Evolutionary conservation across 1,140 invertebrate species (phyloP), one percentile per base, ranked within the genome.

Genomic region (Ectropis grisescens): DNA sequence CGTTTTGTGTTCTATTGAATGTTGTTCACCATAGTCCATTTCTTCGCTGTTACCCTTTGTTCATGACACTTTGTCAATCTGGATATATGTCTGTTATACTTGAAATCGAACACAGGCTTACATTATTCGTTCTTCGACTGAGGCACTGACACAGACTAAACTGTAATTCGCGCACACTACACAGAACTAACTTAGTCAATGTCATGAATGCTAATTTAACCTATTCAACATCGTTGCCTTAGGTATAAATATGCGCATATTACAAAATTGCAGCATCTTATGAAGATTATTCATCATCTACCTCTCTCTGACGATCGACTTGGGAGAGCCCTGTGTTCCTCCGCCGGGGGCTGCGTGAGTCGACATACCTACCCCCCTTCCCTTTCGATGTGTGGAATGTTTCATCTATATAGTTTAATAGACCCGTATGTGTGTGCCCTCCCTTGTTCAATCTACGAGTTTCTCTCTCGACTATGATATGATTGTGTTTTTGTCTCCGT

Each of bases 281-380:
- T 81, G 85, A 86, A 78, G 83, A 84, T 71, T 85, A 85, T 82
- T 85, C 84, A 59, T 86, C 85, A 65, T 85, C 84, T 61, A 86
- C 85, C 41, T 86, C 85, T 66, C 83, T 86, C 64, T 86, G 85
- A 79, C 76, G 61, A 62, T 59, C 58, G 47, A 48, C 65, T 53
- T 68, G 60, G 68, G 70, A 70, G 58, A 68, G 71, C 70, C 65
- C 72, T 61, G 66, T 69, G 61, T 50, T 62, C 47, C 57, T 55
- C 50, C 64, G 66, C 64, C 62, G 47, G 42, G 50, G 72, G 59
- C 68, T 75, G 64, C 65, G 74, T 82, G 72, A 79, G 74, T 78
- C 59, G 62, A 19, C 58, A 51, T 43, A 45, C 54, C 54, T 59
- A 64, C 59, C 65, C 67, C 54, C 54, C 58, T 62, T 58, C 65